phyloP scores from a whole-genome alignment of 2,888 invertebrate genomes.

The Lasioglossum calceatum region DNA sequence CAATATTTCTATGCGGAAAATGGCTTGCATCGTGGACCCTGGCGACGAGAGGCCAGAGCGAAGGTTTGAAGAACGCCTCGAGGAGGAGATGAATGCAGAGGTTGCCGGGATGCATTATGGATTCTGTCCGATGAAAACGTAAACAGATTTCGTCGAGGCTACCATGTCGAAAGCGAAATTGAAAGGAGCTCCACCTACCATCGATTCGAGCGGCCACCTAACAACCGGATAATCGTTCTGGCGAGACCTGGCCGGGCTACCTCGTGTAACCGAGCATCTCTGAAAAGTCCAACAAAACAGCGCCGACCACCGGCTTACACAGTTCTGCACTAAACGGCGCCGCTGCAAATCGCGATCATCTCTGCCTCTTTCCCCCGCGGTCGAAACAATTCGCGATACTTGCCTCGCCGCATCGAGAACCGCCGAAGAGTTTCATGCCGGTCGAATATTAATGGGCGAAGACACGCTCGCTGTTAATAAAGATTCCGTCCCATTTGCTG shows the following conservation, averaged over 20 bases:
- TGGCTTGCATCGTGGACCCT: neutral
- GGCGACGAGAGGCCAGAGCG: neutral
- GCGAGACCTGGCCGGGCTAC: slow-evolving; percentile 52
- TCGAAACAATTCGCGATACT: neutral
- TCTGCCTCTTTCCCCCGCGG: neutral
- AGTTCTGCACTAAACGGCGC: slow-evolving; percentile 60
- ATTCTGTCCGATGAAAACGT: slow-evolving; percentile 37
- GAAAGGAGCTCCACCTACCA: slow-evolving; percentile 73
- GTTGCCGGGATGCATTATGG: slow-evolving; percentile 8
- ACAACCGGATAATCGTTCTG: slow-evolving; percentile 78
- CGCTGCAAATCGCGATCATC: slow-evolving; percentile 31
- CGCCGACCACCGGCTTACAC: slow-evolving; percentile 47
- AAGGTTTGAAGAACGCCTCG: neutral
- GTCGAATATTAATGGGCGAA: slow-evolving; percentile 30
- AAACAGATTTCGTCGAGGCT: slow-evolving; percentile 46
- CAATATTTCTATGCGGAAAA: neutral
- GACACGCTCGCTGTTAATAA: slow-evolving; percentile 54
- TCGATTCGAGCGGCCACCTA: slow-evolving; percentile 69
- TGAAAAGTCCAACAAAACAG: slow-evolving; percentile 57
- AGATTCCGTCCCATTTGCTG: slow-evolving; percentile 33
- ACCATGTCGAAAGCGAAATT: slow-evolving; percentile 67
- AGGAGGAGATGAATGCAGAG: neutral
- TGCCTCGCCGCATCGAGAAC: neutral
- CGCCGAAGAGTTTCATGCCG: neutral
- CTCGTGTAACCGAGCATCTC: slow-evolving; percentile 50